These are phyloP conservation scores for Papilio polytes DNA, from an alignment of 1,140 invertebrate genomes.

Conservation along the genomic window DNA sequence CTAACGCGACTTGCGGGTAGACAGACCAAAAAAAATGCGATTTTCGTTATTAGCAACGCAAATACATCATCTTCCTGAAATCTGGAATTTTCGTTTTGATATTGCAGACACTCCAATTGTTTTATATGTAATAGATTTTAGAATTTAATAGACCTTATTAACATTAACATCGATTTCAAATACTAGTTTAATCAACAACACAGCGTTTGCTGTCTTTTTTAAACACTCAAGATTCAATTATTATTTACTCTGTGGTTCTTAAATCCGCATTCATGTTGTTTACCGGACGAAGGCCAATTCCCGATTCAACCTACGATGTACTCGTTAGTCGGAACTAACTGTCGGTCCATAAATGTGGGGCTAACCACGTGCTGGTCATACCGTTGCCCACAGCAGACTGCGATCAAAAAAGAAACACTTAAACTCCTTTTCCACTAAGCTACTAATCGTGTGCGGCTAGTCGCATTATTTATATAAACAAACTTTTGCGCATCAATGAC, in stretches of 20 bases:
- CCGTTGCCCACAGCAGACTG: slow-evolving; percentile 42
- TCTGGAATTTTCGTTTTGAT: no score
- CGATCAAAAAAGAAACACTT: slow-evolving; percentile 17
- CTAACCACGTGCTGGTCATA: slow-evolving; percentile 53
- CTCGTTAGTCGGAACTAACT: slow-evolving; percentile 54
- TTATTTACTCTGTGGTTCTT: background rate
- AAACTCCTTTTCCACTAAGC: background rate
- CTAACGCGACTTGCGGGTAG: no score
- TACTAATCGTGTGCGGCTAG: background rate
- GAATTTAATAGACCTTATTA: background rate
- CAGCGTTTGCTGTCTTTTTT: no score
- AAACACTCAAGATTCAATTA: background rate
- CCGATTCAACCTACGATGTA: slow-evolving; percentile 39
- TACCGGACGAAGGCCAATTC: slow-evolving; percentile 45
- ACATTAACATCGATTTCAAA: background rate
- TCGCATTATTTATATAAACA: background rate
- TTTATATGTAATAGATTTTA: no score
- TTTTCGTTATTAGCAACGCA: no score
- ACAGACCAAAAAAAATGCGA: no score
- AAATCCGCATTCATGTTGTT: slow-evolving; percentile 21
- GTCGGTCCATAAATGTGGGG: slow-evolving; percentile 51
- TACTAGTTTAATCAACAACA: no score
- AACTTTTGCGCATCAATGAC: background rate
- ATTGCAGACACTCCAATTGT: no score
- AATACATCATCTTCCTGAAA: no score